Conservation (phyloP, 2,888 invertebrate genomes). For the Macrophya alboannulata region DNA sequence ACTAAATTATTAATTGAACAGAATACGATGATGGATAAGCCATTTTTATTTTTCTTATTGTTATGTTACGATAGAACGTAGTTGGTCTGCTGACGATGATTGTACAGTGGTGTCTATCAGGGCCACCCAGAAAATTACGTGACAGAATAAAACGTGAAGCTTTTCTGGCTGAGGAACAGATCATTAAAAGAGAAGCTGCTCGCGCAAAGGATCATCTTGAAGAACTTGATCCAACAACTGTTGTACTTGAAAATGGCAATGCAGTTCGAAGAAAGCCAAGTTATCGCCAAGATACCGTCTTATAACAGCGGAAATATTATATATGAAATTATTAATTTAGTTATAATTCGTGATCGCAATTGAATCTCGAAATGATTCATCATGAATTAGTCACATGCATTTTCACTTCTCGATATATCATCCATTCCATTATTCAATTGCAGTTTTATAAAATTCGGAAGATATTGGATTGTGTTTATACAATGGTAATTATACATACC, state of each 20-base stretch:
- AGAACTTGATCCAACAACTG: constrained; percentile 1
- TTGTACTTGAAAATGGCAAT: constrained; percentile 18
- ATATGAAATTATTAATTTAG: neutral
- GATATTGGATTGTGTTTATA: neutral
- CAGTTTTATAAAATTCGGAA: neutral
- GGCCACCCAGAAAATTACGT: constrained; percentile 86
- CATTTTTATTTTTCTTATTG: neutral
- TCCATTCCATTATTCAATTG: neutral
- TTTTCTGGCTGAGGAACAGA: constrained; percentile 87
- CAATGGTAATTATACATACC: neutral
- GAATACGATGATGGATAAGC: neutral
- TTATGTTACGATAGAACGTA: constrained; percentile 83
- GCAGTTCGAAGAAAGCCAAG: constrained; percentile 10
- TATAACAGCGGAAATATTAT: neutral
- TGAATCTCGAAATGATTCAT: neutral
- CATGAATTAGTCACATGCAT: neutral
- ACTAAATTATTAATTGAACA: neutral
- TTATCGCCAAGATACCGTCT: neutral
- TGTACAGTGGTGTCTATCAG: constrained; percentile 90
- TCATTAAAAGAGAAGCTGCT: constrained; percentile 87
- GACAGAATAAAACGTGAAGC: constrained; percentile 88
- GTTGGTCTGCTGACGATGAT: constrained; percentile 87
- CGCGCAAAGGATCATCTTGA: constrained; percentile 76
- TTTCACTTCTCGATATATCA: neutral
- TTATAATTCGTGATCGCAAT: neutral